Percentiles rank a stretch among this genome's conserved stretches.
phyloP scores from a whole-genome alignment of 2,797 vertebrate genomes.

The Dendrocincla fuliginosa region DNA sequence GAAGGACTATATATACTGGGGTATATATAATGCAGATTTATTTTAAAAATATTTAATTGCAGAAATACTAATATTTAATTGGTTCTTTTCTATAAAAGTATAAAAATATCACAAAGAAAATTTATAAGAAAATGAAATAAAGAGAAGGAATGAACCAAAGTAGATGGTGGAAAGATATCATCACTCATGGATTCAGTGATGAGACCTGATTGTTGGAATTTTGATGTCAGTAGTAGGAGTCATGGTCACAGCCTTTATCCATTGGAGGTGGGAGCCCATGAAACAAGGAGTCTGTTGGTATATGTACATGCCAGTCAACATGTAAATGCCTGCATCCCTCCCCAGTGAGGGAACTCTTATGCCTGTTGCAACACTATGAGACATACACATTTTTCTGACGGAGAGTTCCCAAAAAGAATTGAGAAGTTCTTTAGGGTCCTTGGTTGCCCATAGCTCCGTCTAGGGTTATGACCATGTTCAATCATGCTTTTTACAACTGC shows the following conservation, averaged over 20 bases:
- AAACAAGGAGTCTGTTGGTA: background rate
- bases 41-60: background rate
- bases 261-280: rapidly evolving
- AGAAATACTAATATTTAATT: background rate
- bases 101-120: background rate
- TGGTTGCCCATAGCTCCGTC: background rate
- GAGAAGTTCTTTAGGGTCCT: background rate
- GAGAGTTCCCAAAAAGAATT: background rate
- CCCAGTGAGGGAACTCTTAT: background rate
- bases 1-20: too few species aligned
- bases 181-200: background rate
- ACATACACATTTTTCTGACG: background rate
- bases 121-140: background rate
- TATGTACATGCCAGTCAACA: too few species aligned
- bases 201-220: background rate
- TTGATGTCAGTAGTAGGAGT: rapidly evolving
- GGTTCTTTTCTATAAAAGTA: background rate
- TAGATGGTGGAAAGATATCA: background rate
- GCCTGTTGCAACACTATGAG: background rate
- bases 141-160: background rate
- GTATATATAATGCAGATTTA: background rate
- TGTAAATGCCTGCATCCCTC: background rate
- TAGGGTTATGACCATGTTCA: rapidly evolving
- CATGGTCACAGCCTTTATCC: rapidly evolving
- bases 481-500: background rate